phyloP scores from a whole-genome alignment of 2,113 vertebrate genomes.

The Mus pahari region DNA sequence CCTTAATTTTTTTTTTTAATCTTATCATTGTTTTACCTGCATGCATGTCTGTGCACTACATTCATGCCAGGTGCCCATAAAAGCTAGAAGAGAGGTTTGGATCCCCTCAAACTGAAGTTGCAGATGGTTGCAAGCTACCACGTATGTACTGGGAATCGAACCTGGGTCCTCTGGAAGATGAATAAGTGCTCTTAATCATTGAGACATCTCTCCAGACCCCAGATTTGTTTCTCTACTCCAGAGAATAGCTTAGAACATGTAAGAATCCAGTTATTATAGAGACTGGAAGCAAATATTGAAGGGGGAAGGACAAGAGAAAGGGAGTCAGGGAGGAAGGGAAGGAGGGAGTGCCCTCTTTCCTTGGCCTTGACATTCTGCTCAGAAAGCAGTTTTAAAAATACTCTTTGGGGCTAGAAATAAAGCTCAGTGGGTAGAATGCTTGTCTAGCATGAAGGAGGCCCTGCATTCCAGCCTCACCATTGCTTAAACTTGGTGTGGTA shows the following conservation, averaged over 20 bases:
- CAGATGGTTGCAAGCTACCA: neutral
- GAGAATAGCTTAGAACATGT: neutral
- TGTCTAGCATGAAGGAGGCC: too few relatives aligned
- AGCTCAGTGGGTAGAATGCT: neutral
- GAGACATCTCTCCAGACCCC: neutral
- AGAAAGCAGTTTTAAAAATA: neutral
- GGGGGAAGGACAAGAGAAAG: too few relatives aligned
- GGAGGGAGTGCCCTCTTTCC: rapidly evolving
- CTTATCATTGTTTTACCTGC: neutral
- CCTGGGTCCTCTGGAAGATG: neutral
- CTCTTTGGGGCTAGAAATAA: neutral
- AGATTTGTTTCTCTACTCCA: neutral
- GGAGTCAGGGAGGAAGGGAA: neutral
- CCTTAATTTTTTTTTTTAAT: neutral
- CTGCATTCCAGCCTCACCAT: neutral
- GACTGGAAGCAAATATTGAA: neutral
- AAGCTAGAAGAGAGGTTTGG: too few relatives aligned
- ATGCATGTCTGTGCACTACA: neutral
- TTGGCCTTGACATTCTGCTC: neutral
- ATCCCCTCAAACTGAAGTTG: neutral
- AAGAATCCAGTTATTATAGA: neutral
- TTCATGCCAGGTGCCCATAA: neutral
- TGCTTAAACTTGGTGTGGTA: neutral
- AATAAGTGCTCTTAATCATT: neutral
- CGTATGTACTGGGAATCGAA: neutral